Conservation (phyloP, 2,113 vertebrate species). For the Datnioides undecimradiatus region DNA sequence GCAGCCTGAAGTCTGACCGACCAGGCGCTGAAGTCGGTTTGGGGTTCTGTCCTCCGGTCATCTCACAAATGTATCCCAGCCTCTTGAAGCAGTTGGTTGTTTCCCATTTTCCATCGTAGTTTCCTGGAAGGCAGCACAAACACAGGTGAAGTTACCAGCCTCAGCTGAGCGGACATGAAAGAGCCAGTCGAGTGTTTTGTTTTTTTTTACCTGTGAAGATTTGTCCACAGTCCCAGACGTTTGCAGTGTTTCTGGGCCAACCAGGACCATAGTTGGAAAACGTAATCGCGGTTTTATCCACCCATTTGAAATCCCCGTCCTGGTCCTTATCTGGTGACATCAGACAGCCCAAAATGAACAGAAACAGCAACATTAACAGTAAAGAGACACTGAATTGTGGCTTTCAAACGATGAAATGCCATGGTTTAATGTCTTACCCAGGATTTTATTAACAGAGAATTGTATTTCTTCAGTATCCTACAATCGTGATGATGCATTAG, state of each 20-base stretch:
- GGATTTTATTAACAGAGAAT: too few species aligned
- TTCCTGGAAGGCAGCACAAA: conserved; percentile 69
- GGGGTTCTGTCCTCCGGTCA: conserved; percentile 82
- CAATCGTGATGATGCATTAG: too few species aligned
- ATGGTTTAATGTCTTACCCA: too few species aligned
- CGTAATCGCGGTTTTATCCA: conserved; percentile 70
- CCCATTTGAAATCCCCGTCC: conserved; percentile 83
- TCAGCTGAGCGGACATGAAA: neutral
- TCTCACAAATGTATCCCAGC: conserved; percentile 84
- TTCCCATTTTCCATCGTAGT: conserved; percentile 85
- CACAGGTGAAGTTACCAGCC: too few species aligned
- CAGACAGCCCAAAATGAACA: neutral
- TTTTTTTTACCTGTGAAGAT: conserved; percentile 83
- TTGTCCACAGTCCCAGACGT: conserved; percentile 85
- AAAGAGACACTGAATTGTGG: neutral
- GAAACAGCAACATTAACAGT: neutral
- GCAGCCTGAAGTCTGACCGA: conserved; percentile 43
- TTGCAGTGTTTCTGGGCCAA: conserved; percentile 78
- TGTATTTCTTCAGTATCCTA: too few species aligned
- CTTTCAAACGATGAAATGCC: too few species aligned
- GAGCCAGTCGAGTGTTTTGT: rapidly evolving
- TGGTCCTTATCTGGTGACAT: conserved; percentile 77
- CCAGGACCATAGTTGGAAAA: conserved; percentile 80
- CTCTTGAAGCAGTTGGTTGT: conserved; percentile 85
- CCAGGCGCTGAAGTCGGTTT: conserved; percentile 81